Percentiles rank a stretch among this genome's conserved stretches.
phyloP scores from a whole-genome alignment of 2,888 invertebrate genomes.

The Lymantria monacha region DNA sequence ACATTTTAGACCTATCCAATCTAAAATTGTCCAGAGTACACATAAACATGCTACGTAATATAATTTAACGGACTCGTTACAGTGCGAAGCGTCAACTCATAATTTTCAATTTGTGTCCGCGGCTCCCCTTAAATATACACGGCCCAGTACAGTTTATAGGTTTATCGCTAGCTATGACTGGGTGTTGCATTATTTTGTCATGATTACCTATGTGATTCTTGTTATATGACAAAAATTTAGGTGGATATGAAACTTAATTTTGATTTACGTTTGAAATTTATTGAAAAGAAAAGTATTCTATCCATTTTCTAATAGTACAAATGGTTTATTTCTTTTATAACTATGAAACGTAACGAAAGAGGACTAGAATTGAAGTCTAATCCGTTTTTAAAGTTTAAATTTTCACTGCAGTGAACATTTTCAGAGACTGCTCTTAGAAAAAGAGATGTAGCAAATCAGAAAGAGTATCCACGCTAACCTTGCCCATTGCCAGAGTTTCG shows the following conservation, averaged over 20 bases:
- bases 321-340: too few species aligned
- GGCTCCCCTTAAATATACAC: constrained; percentile 58
- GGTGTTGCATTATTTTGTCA: constrained; percentile 21
- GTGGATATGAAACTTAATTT: neutral
- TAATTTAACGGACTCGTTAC: constrained; percentile 62
- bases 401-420: too few species aligned
- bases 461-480: too few species aligned
- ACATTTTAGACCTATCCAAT: constrained; percentile 19
- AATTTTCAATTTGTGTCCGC: constrained; percentile 77
- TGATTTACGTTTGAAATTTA: neutral
- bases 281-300: neutral
- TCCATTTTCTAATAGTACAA: too few species aligned
- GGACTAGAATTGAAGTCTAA: too few species aligned
- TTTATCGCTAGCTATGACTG: constrained; percentile 48
- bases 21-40: constrained; percentile 21
- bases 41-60: constrained; percentile 44
- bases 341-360: too few species aligned
- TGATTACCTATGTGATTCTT: constrained; percentile 13
- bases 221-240: neutral
- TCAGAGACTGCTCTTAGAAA: too few species aligned
- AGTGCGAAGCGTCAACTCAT: constrained; percentile 59
- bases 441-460: too few species aligned
- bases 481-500: too few species aligned
- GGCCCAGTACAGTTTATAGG: constrained; percentile 53
- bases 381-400: too few species aligned